phyloP scores from a whole-genome alignment of 2,113 vertebrate species.

The Platanista minor region DNA sequence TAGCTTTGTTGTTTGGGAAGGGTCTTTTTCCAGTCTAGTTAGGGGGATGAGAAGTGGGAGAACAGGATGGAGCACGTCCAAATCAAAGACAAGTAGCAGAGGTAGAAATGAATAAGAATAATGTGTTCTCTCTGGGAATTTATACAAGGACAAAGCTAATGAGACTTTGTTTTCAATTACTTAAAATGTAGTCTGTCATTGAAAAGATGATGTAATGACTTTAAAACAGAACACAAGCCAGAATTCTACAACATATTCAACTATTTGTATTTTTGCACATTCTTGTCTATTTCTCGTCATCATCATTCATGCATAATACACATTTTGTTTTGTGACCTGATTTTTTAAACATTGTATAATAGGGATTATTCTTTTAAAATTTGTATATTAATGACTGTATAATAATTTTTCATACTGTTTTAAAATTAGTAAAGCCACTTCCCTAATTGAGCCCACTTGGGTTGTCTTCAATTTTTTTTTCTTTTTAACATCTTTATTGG shows the following conservation, averaged over 20 bases:
- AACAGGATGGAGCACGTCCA: conserved; percentile 23
- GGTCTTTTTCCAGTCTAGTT: background rate
- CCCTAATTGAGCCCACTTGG: background rate
- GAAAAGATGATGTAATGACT: conserved; percentile 73
- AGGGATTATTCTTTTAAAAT: conserved; percentile 41
- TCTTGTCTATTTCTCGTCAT: conserved; percentile 52
- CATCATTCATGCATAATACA: conserved; percentile 25
- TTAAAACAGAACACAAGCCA: conserved; percentile 65
- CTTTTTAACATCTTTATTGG: too few species aligned
- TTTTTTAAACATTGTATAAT: conserved; percentile 35
- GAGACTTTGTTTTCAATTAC: conserved; percentile 73
- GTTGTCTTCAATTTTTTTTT: background rate
- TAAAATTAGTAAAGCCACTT: conserved; percentile 10
- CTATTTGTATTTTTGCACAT: conserved; percentile 53
- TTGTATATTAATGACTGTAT: conserved; percentile 40
- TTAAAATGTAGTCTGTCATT: conserved; percentile 67
- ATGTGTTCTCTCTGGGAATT: conserved; percentile 68
- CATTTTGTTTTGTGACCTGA: conserved; percentile 39
- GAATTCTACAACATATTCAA: conserved; percentile 29
- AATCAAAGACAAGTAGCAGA: conserved; percentile 62
- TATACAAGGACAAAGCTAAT: conserved; percentile 62
- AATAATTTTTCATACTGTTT: conserved; percentile 5
- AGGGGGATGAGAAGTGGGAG: background rate
- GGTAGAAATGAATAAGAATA: conserved; percentile 60
- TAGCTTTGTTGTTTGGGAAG: background rate